A percentile compares a stretch with the other conserved stretches of the same genome.
These are phyloP conservation scores for Lophius americanus DNA, from an alignment of 2,797 vertebrate genomes.

Conservation along the genomic window DNA sequence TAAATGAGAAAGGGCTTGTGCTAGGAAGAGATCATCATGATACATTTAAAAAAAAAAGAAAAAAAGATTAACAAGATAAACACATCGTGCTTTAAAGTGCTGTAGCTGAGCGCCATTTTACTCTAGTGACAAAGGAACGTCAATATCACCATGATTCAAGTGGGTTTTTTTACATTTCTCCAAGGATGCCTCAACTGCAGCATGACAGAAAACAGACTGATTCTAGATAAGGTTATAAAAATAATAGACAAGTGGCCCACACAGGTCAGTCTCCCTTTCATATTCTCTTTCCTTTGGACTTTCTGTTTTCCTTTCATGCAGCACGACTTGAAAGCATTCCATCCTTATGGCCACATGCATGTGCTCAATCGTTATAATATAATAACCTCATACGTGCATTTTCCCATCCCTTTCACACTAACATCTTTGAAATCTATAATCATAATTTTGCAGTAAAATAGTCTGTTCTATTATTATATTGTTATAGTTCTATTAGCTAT, in stretches of 20 bases:
- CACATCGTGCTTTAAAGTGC: neutral
- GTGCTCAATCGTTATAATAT: slow-evolving; percentile 21
- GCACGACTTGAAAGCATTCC: slow-evolving; percentile 55
- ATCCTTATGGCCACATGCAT: slow-evolving; percentile 54
- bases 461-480: slow-evolving; percentile 33
- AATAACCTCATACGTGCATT: slow-evolving; percentile 53
- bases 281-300: slow-evolving; percentile 37
- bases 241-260: slow-evolving; percentile 16
- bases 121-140: neutral
- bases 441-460: slow-evolving; percentile 43
- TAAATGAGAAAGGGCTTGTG: neutral
- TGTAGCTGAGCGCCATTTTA: neutral
- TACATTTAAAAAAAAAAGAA: slow-evolving; percentile 8
- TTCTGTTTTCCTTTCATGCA: slow-evolving; percentile 39
- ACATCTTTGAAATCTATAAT: slow-evolving; percentile 66
- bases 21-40: neutral
- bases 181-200: neutral
- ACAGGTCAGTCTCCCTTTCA: slow-evolving; percentile 29
- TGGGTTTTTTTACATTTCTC: neutral
- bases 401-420: slow-evolving; percentile 39
- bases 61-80: slow-evolving; percentile 1
- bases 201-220: neutral
- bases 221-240: slow-evolving; percentile 14
- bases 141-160: neutral
- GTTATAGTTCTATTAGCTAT: slow-evolving; percentile 26